Evolutionary conservation across 2,113 vertebrate species (phyloP).

Genomic region (Vireo altiloquus): DNA sequence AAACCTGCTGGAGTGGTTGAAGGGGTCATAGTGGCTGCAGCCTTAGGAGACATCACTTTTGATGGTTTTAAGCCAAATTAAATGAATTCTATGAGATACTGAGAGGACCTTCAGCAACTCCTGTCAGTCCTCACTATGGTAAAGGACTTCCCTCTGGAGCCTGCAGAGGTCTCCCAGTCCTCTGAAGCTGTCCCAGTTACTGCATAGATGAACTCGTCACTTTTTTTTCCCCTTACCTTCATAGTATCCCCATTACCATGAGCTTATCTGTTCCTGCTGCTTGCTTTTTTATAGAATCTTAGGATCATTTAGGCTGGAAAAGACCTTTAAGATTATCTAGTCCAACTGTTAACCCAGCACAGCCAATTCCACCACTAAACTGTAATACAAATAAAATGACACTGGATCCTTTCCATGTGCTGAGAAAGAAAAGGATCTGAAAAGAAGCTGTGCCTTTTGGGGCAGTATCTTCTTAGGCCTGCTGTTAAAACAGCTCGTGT

Average conservation of each 20-base stretch:
- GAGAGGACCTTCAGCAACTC: not conserved
- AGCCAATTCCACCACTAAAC: not conserved
- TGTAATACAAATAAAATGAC: not conserved
- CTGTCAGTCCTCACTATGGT: not conserved
- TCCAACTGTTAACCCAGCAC: not conserved
- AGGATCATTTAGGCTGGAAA: not conserved
- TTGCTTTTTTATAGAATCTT: not conserved
- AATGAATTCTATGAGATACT: not conserved
- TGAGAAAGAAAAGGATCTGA: not conserved
- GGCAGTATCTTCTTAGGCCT: not conserved
- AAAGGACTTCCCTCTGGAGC: conserved; percentile 15
- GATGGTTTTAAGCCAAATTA: not conserved
- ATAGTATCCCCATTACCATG: not conserved
- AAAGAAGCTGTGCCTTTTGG: not conserved
- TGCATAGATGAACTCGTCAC: not conserved
- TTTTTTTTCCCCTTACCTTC: not conserved
- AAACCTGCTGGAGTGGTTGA: not conserved
- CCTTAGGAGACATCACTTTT: not conserved
- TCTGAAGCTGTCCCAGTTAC: not conserved
- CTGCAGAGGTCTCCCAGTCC: conserved; percentile 49
- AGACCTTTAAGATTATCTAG: not conserved
- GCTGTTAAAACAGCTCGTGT: not conserved
- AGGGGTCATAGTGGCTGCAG: not conserved
- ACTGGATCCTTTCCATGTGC: not conserved
- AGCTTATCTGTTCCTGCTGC: not conserved